Evolutionary conservation across 2,888 invertebrate species (phyloP).

Genomic region (Julus scandinavius): DNA sequence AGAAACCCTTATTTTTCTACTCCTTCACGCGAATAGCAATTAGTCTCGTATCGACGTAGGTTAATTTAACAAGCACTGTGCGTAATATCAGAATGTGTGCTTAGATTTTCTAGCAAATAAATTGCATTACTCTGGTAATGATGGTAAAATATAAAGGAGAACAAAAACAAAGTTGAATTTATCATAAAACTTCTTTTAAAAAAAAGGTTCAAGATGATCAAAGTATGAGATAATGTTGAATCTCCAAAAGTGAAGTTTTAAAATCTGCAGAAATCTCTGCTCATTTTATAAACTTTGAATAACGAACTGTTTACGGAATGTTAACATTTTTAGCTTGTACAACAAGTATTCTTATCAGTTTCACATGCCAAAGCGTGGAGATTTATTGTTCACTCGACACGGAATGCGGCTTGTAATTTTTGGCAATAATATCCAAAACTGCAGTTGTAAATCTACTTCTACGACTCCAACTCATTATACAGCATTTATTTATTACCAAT

Average conservation of each 20-base stretch:
- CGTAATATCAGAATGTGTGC: too few relatives aligned
- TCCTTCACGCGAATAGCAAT: background rate
- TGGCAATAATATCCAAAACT: background rate
- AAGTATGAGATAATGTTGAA: too few relatives aligned
- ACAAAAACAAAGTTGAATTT: too few relatives aligned
- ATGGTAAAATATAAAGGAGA: too few relatives aligned
- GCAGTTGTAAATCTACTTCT: background rate
- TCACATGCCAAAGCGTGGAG: background rate
- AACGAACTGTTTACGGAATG: background rate
- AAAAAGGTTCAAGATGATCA: too few relatives aligned
- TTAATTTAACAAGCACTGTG: background rate
- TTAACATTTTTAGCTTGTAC: background rate
- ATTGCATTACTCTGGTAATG: too few relatives aligned
- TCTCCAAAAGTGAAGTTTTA: background rate
- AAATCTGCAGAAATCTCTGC: background rate
- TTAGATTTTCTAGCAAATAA: too few relatives aligned
- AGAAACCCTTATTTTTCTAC: background rate
- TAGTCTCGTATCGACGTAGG: background rate
- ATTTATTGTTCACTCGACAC: background rate
- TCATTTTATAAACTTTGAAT: background rate
- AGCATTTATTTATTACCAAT: conserved; percentile 7
- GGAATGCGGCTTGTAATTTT: background rate
- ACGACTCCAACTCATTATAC: conserved; percentile 10
- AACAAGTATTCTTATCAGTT: conserved; percentile 36
- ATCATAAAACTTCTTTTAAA: too few relatives aligned